Conservation (phyloP, 2,888 invertebrate genomes). For the Leucozona laternaria region DNA sequence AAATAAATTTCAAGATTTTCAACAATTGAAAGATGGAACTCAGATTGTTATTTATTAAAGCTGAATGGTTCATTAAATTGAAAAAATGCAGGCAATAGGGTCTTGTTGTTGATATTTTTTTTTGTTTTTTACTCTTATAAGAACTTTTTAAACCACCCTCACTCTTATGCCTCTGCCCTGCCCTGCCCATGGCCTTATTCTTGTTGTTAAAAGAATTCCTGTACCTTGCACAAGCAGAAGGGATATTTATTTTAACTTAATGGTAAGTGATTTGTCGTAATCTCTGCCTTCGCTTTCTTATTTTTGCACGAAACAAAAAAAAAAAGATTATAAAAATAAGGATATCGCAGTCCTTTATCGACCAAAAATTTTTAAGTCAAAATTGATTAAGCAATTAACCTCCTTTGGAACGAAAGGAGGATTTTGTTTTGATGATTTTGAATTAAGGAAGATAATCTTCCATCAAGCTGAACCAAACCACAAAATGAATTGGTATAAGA, state of each 20-base stretch:
- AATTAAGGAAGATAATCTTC: background rate
- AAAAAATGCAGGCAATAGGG: conserved; percentile 5
- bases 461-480: background rate
- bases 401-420: background rate
- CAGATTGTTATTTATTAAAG: conserved; percentile 19
- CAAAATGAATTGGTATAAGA: background rate
- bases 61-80: conserved; percentile 31
- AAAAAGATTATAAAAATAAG: background rate
- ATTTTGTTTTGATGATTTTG: conserved; percentile 9
- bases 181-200: too few relatives aligned
- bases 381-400: conserved; percentile 24
- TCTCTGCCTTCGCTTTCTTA: background rate
- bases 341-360: background rate
- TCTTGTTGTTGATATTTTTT: background rate
- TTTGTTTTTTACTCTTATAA: background rate
- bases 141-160: too few relatives aligned
- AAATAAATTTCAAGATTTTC: conserved; percentile 1
- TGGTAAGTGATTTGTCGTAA: background rate
- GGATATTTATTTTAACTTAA: background rate
- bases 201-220: background rate
- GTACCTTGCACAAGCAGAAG: background rate
- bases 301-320: background rate
- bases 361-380: conserved; percentile 13
- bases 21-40: conserved; percentile 1
- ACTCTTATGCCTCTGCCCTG: too few relatives aligned